A percentile compares a stretch with the other conserved stretches of the same genome.
Conservation (phyloP, 2,888 invertebrate species). For the Panopea generosa region DNA sequence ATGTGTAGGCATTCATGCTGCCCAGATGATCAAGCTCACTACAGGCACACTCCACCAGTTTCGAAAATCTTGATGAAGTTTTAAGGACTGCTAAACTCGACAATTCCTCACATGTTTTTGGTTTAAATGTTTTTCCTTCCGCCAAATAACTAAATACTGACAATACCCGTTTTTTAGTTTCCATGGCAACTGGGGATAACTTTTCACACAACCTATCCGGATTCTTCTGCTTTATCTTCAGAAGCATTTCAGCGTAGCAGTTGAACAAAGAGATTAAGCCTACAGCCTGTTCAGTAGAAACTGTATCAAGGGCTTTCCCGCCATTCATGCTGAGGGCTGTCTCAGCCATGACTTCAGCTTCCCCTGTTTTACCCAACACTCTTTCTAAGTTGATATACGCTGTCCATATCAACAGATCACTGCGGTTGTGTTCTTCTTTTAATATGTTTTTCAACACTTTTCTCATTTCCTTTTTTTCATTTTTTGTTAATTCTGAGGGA, state of each 20-base stretch:
- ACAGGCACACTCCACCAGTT: slow-evolving; percentile 34
- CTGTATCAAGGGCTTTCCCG: slow-evolving; percentile 31
- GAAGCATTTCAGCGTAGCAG: slow-evolving; percentile 64
- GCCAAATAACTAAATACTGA: slow-evolving; percentile 58
- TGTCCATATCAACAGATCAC: slow-evolving; percentile 82
- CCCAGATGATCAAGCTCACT: slow-evolving; percentile 1
- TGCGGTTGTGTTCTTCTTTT: slow-evolving; percentile 81
- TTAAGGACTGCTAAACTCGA: slow-evolving; percentile 54
- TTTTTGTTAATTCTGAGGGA: slow-evolving; percentile 38
- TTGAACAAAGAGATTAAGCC: slow-evolving; percentile 66
- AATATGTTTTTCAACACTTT: slow-evolving; percentile 81
- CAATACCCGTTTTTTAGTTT: slow-evolving; percentile 40
- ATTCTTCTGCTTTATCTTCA: slow-evolving; percentile 53
- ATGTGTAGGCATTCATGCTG: too few relatives aligned
- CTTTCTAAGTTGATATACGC: slow-evolving; percentile 80
- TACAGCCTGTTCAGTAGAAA: slow-evolving; percentile 17
- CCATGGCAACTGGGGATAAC: slow-evolving; percentile 11
- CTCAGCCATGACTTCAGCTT: slow-evolving; percentile 78
- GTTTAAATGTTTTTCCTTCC: slow-evolving; percentile 63
- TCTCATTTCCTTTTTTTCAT: slow-evolving; percentile 76
- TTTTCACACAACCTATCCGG: slow-evolving; percentile 22
- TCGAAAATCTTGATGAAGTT: slow-evolving; percentile 51
- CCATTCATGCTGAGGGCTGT: slow-evolving; percentile 76
- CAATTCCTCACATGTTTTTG: slow-evolving; percentile 33
- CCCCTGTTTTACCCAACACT: slow-evolving; percentile 75